Percentiles rank a stretch among this genome's conserved stretches.
These are phyloP conservation scores for Pangasius sanitwongsei DNA, from an alignment of 2,797 vertebrate genomes.

Conservation along the genomic window DNA sequence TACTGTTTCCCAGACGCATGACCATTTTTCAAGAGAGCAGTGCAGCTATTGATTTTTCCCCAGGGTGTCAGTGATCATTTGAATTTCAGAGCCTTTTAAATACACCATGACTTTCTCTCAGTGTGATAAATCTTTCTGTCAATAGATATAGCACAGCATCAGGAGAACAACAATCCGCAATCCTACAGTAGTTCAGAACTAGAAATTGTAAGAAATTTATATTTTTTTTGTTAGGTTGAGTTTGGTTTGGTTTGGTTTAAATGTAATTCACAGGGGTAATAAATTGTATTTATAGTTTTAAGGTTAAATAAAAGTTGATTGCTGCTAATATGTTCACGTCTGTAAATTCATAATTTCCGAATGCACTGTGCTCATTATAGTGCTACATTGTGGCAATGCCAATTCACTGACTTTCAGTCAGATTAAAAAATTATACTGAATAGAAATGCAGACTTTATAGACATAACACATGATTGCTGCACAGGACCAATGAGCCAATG, in stretches of 20 bases:
- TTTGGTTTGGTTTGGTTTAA: too few species aligned
- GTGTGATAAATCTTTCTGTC: conserved; percentile 41
- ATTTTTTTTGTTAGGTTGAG: neutral
- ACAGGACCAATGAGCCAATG: neutral
- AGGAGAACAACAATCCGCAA: conserved; percentile 23
- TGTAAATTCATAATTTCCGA: neutral
- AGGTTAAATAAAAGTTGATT: neutral
- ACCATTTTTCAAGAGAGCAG: conserved; percentile 33
- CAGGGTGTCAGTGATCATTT: conserved; percentile 41
- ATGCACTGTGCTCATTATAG: neutral
- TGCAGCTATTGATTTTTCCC: conserved; percentile 51
- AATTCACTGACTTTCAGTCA: neutral
- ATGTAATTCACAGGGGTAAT: neutral
- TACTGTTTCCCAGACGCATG: neutral
- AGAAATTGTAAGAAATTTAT: neutral
- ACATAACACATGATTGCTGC: neutral
- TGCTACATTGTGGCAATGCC: neutral
- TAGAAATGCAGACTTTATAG: neutral
- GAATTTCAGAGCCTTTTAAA: conserved; percentile 45
- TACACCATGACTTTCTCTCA: conserved; percentile 17
- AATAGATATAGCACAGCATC: conserved; percentile 27
- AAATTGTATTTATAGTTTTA: neutral
- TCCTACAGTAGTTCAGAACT: neutral
- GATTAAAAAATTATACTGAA: neutral
- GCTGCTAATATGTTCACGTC: neutral